Base-by-base conservation (phyloP, 2,888 invertebrate genomes). In the Drosophila peninsularis region DNA sequence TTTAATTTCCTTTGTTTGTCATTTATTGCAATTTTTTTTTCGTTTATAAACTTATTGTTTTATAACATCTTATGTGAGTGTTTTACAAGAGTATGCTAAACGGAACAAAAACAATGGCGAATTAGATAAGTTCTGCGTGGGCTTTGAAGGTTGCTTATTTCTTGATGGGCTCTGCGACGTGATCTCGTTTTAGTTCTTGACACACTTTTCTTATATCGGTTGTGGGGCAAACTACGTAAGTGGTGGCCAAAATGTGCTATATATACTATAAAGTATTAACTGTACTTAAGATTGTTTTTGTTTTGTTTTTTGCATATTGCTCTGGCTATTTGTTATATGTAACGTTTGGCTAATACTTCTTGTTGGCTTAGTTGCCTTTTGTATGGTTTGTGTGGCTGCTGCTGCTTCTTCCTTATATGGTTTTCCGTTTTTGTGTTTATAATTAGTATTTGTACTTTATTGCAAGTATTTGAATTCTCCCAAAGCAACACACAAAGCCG, bases 371-470 rank as follows among this genome's bases (percentile, higher is more conserved):
- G 14, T 45, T 41, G 61, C 56, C 53, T 52, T 73, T 73, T 66
- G 66, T 73, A 49, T 58, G 52, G 44, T 47, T 68, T 64, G 32
- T 55, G 55, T 32, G 62, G 54, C 19, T 34, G 60, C 30, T 82
- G 58, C 47, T 74, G 52, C 17, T 27, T 5, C 37, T 39, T 27
- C 24, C 11, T n/a, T n/a, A n/a, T 42, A 37, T 58, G 17, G 69
- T 44, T 42, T 63, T 53, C 54, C 71, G 39, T 61, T 37, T 75
- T 67, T 65, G 24, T 74, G 52, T 45, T 63, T 56, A 50, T 81
- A 60, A 49, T 83, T 80, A 85, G 85, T 82, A 91, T 91, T 91
- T 91, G 91, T 91, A 91, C 91, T 90, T 90, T 78, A 67, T 80
- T 89, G 88, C 88, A 90, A 90, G 89, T 91, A 88, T 90, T 78